phyloP scores from a whole-genome alignment of 2,113 vertebrate species.

The Uria aalge region DNA sequence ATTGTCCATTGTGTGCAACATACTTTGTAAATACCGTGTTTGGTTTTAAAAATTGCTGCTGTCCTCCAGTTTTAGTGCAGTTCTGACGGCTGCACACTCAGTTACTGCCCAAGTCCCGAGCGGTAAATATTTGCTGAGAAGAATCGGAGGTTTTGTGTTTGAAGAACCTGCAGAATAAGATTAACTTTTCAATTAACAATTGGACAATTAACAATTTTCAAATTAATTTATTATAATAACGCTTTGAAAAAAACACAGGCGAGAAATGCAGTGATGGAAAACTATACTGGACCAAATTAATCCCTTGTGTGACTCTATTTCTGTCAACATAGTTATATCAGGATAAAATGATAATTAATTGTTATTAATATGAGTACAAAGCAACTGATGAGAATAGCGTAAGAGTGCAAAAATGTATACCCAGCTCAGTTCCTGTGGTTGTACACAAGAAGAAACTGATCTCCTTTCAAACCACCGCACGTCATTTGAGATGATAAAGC shows the following conservation, averaged over 20 bases:
- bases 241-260: background rate
- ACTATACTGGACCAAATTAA: constrained; percentile 47
- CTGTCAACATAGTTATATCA: constrained; percentile 22
- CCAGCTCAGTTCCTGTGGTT: background rate
- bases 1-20: constrained; percentile 43
- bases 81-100: background rate
- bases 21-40: background rate
- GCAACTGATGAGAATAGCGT: background rate
- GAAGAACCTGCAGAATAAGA: constrained; percentile 43
- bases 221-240: constrained; percentile 48
- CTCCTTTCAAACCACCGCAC: background rate
- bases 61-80: background rate
- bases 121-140: constrained; percentile 60
- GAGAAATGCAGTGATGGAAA: constrained; percentile 4
- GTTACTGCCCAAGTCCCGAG: background rate
- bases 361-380: constrained; percentile 23
- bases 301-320: constrained; percentile 51
- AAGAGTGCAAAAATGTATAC: background rate
- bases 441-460: background rate
- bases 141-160: constrained; percentile 4
- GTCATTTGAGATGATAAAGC: background rate
- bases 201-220: constrained; percentile 56
- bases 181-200: constrained; percentile 63
- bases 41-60: constrained; percentile 44
- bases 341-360: constrained; percentile 58